Base-by-base conservation (phyloP, 2,797 vertebrate genomes). In the Paguma larvata region DNA sequence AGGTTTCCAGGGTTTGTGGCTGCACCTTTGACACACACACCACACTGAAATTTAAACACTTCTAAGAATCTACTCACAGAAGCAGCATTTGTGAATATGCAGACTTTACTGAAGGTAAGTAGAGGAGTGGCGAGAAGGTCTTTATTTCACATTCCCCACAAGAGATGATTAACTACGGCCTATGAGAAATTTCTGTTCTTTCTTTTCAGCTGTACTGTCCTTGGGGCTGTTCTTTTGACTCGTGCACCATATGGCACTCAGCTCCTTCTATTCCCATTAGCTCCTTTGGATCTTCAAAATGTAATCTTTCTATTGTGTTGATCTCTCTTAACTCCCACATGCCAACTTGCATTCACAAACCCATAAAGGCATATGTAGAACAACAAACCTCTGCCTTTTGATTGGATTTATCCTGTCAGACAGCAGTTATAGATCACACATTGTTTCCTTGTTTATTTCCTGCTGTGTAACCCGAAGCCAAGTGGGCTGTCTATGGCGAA, bases 381-480 rank as follows among this genome's bases (percentile, higher is more conserved):
- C 63, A 48, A 53, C 92, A 89, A 93, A 88, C 78, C 30, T 15
- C 46, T 51, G 48, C 86, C 27, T 23, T 87, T 75, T 96, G 46
- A n/a, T 73, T 79, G 83, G 34, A 70, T 95, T 85, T 91, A 18
- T 23, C 13, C 38, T n/a, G 15, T 67, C 67, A 88, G 65, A 68
- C 10, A 89, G 53, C 2, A 85, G 27, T 68, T 83, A 63, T 1
- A 80, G 38, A 63, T 68, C 14, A 72, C 9, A 38, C 18, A 16
- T 27, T 70, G 77, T 89, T 46, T 5, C 23, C 12, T 41, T 6
- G 21, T 75, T n/a, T 84, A 59, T 77, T 56, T 32, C 23, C 30
- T 83, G 62, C 48, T 89, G 2, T 11, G 13, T 48, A 88, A 90
- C 23, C 51, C 0, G 6, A 88, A 95, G 62, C 25, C n/a, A 73